phyloP scores from a whole-genome alignment of 1,140 invertebrate species.

The Araneus ventricosus region DNA sequence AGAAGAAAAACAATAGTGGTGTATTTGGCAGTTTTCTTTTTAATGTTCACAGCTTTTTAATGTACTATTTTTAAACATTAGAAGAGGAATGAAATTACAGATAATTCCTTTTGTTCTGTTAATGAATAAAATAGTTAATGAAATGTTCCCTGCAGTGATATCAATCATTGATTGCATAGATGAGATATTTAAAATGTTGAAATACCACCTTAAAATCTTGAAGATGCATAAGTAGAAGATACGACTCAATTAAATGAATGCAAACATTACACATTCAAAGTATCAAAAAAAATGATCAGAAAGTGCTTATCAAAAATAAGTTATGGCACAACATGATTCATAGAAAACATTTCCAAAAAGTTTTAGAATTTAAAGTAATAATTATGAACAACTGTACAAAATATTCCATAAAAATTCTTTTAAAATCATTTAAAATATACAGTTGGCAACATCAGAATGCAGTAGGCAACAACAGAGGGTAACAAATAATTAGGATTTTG shows the following conservation, averaged over 20 bases:
- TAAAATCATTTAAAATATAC: neutral
- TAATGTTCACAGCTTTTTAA: no score
- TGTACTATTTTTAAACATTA: no score
- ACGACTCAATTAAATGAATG: neutral
- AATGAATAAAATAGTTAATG: no score
- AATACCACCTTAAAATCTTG: neutral
- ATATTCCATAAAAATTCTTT: neutral
- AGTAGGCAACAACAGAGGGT: neutral
- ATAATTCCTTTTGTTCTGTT: no score
- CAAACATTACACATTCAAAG: neutral
- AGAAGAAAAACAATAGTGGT: no score
- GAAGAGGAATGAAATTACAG: no score
- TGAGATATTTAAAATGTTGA: neutral
- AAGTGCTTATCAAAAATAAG: neutral
- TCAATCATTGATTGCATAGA: neutral
- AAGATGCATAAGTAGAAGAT: neutral
- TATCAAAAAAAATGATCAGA: neutral
- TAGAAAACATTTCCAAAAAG: neutral
- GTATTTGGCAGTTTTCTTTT: no score
- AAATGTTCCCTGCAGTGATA: no score
- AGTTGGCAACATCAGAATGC: neutral
- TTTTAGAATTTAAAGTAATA: neutral
- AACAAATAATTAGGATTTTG: neutral
- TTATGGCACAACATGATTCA: neutral
- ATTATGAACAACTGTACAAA: conserved; percentile 1